Percentiles rank a stretch among this genome's conserved stretches.
Evolutionary conservation across 2,797 vertebrate species (phyloP).

Genomic region (Onychomys arenicola): DNA sequence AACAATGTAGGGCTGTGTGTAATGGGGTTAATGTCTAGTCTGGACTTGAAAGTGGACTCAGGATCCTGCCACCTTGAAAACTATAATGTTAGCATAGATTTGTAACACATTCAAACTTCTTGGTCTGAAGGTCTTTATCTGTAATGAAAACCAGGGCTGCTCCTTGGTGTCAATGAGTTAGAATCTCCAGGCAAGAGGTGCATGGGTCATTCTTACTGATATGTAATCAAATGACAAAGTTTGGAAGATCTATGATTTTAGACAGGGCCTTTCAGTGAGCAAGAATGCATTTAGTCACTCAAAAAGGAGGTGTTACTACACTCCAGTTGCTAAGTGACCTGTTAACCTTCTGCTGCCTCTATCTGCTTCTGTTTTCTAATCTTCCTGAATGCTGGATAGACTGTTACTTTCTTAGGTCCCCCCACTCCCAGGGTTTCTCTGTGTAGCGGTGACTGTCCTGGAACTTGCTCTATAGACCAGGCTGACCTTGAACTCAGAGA

Average conservation of each 20-base stretch:
- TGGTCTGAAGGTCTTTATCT: not conserved
- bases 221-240: not conserved
- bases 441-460: not conserved
- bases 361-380: not conserved
- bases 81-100: not conserved
- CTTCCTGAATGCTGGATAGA: not conserved
- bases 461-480: not conserved
- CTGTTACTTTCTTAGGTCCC: not conserved
- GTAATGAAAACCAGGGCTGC: not conserved
- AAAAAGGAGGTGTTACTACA: slow-evolving; percentile 19
- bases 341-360: slow-evolving; percentile 42
- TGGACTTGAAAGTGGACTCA: slow-evolving; percentile 7
- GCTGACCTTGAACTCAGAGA: not conserved
- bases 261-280: slow-evolving; percentile 24
- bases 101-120: slow-evolving; percentile 15
- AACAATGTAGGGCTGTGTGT: slow-evolving; percentile 13
- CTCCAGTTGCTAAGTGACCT: not conserved
- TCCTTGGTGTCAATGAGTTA: slow-evolving; percentile 29
- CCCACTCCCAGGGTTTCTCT: not conserved
- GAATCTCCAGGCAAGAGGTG: not conserved
- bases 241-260: slow-evolving; percentile 36
- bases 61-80: slow-evolving; percentile 41
- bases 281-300: slow-evolving; percentile 44
- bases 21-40: slow-evolving; percentile 14
- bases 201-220: not conserved